Base-by-base conservation (phyloP, 2,113 vertebrate genomes). In the Cryptomyrus ogoouensis region DNA sequence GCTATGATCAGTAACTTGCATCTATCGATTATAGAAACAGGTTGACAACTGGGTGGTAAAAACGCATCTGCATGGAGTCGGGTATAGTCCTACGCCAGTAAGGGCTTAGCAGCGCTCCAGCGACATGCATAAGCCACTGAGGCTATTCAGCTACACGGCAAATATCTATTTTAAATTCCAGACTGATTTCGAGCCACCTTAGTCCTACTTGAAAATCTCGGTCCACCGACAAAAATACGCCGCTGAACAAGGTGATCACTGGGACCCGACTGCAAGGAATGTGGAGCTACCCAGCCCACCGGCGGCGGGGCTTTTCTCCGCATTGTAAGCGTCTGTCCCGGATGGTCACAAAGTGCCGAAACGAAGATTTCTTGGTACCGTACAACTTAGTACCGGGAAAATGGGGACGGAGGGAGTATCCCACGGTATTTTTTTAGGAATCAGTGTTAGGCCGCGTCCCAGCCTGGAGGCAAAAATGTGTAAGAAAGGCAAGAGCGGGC, bases 401-500 rank as follows among this genome's bases (percentile, higher is more conserved):
- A 31, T n/a, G 44, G 24, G 85, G 27, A 87, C 83, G 42, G 27
- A 35, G n/a, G 10, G 13, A n/a, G 42, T 19, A 84, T 84, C 44
- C 74, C 35, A 17, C 35, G 42, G 8, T 7, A 5, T 39, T 35
- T 6, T 31, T 83, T 83, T 83, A 92, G 94, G 94, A 95, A 70
- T 44, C 27, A 24, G 35, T 42, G 50, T 83, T 83, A 83, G 89
- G 56, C 89, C 83, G 83, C 50, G 83, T 39, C 31, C 47, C 62
- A 89, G 94, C 94, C 94, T 93, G 53, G 92, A 84, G 31, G 77
- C 17, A 39, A 44, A 44, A 83, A 83, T 83, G 77, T 44, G 39
- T 39, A 21, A 83, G 15, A 44, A 44, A 83, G 42, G 77, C 35
- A 21, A 5, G 42, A 19, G 7, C 39, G 39, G 77, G 77, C 31